A percentile compares a stretch with the other conserved stretches of the same genome.
Conservation (phyloP, 53 echinoderm and acorn worm species). For the Temnopleurus reevesii region DNA sequence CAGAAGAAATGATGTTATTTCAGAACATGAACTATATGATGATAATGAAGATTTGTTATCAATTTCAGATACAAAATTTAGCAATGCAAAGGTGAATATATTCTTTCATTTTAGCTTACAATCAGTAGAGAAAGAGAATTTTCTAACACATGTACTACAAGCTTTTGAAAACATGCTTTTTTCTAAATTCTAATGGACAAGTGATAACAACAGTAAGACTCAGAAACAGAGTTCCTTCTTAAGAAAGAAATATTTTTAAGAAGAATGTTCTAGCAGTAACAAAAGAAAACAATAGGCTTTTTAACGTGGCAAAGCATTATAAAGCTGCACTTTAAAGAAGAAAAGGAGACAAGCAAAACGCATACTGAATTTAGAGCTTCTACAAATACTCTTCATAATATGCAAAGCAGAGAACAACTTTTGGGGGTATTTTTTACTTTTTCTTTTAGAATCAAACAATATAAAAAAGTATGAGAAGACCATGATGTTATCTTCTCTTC, state of each 20-base stretch:
- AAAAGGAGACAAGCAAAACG: neutral
- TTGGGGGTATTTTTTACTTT: too few species aligned
- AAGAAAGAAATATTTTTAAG: neutral
- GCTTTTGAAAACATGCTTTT: neutral
- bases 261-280: neutral
- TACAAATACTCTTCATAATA: neutral
- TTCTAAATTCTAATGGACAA: constrained; percentile 5
- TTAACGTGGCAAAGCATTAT: neutral
- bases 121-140: too few species aligned
- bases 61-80: too few species aligned
- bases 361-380: neutral
- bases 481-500: too few species aligned
- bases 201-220: neutral
- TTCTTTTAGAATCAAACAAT: too few species aligned
- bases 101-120: too few species aligned
- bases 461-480: too few species aligned
- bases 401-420: neutral
- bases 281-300: neutral
- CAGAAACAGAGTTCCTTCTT: neutral
- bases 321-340: neutral
- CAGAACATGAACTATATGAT: too few species aligned
- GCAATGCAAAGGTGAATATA: too few species aligned
- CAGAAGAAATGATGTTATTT: too few species aligned
- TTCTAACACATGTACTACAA: constrained; percentile 8
- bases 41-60: too few species aligned